These are phyloP conservation scores for Tenebrosternarchus preto DNA, from an alignment of 2,113 vertebrate genomes.

Conservation along the genomic window DNA sequence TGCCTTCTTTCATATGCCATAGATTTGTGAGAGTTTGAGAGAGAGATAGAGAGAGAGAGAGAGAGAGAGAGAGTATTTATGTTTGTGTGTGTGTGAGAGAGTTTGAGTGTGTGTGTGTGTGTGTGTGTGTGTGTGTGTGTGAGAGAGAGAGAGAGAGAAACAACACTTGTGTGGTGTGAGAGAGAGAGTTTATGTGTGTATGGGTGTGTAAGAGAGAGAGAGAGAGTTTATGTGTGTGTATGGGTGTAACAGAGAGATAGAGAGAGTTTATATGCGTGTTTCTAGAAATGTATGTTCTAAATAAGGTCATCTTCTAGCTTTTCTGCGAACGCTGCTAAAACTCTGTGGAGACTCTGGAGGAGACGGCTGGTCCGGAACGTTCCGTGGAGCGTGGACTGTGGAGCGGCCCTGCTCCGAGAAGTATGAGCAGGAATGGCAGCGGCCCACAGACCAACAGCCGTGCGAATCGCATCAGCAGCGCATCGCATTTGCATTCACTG, in stretches of 20 bases:
- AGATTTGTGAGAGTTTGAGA: background rate
- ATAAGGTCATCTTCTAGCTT: constrained; percentile 25
- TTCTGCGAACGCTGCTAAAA: background rate
- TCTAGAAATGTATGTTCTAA: constrained; percentile 6
- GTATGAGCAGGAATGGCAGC: background rate
- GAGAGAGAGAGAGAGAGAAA: no score
- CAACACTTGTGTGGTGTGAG: no score
- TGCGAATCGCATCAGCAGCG: background rate
- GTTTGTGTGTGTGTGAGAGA: background rate
- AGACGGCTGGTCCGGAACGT: background rate
- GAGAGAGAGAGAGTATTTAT: background rate
- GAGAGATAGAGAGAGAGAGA: background rate
- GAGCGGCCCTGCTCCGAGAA: background rate
- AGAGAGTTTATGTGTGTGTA: no score
- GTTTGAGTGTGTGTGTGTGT: background rate
- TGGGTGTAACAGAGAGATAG: background rate
- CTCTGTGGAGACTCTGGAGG: background rate
- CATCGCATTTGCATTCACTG: background rate
- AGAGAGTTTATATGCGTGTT: background rate
- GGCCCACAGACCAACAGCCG: background rate
- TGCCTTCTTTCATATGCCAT: background rate
- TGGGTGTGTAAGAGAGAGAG: no score
- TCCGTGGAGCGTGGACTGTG: background rate
- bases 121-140: background rate
- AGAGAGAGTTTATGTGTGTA: no score